Percentiles rank a stretch among this genome's conserved stretches.
phyloP scores from a whole-genome alignment of 2,113 vertebrate species.

The Pomatostomus ruficeps region DNA sequence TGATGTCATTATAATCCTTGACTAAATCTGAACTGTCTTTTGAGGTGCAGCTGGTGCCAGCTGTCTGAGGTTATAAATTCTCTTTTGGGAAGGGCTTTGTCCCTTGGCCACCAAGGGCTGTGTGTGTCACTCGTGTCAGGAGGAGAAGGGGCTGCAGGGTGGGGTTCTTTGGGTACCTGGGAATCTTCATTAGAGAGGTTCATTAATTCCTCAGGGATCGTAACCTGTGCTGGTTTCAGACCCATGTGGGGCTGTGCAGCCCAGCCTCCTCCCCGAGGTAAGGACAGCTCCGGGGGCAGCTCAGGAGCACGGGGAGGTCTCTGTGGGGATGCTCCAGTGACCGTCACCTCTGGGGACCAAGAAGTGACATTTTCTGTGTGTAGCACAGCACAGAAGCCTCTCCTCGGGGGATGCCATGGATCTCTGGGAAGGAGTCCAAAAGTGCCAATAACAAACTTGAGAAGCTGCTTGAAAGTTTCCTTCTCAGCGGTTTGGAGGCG shows the following conservation, averaged over 20 bases:
- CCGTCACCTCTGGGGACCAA: rapidly evolving
- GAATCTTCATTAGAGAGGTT: background rate
- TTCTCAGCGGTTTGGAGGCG: rapidly evolving
- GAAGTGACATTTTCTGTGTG: background rate
- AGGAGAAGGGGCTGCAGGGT: background rate
- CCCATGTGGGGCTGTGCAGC: background rate
- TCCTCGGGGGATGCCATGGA: background rate
- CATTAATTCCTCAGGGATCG: background rate
- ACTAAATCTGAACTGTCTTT: background rate
- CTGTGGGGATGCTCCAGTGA: background rate
- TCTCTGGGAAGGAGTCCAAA: background rate
- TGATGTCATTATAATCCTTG: background rate
- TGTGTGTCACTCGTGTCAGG: background rate
- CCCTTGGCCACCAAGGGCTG: background rate
- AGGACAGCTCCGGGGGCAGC: background rate
- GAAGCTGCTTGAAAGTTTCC: background rate
- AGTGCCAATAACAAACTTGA: background rate
- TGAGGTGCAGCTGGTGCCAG: background rate
- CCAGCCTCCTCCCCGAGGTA: rapidly evolving
- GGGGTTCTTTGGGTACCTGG: rapidly evolving
- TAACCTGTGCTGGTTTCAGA: background rate
- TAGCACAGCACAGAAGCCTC: background rate
- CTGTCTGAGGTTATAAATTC: background rate
- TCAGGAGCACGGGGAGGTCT: background rate
- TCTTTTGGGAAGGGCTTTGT: background rate